Conservation (phyloP, 2,113 vertebrate genomes). For the Phocoena sinus region DNA sequence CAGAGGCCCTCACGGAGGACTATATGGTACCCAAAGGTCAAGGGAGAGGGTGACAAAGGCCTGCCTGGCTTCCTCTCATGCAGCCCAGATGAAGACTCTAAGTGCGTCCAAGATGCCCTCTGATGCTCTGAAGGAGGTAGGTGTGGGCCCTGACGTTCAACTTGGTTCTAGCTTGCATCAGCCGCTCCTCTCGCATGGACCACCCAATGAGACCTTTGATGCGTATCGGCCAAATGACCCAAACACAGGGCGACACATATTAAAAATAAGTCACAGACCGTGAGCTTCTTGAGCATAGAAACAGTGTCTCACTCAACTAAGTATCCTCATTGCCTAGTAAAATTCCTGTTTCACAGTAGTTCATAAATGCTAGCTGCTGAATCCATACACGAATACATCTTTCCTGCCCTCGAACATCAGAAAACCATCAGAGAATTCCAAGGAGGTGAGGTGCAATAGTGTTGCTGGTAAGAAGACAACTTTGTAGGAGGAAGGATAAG, state of each 20-base stretch:
- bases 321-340: neutral
- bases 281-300: neutral
- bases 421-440: conserved; percentile 9
- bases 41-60: neutral
- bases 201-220: neutral
- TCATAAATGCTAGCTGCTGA: neutral
- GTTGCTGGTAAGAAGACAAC: neutral
- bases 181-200: neutral
- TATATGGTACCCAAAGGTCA: neutral
- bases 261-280: neutral
- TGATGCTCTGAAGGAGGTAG: neutral
- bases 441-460: neutral
- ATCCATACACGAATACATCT: neutral
- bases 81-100: neutral
- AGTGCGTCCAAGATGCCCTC: neutral
- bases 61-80: neutral
- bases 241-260: neutral
- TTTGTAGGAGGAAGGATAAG: neutral
- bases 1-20: neutral
- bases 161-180: neutral
- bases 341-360: neutral
- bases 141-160: neutral
- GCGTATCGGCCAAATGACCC: neutral
- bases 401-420: neutral
- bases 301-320: neutral